phyloP scores from a whole-genome alignment of 2,113 vertebrate genomes.

The Chroicocephalus ridibundus region DNA sequence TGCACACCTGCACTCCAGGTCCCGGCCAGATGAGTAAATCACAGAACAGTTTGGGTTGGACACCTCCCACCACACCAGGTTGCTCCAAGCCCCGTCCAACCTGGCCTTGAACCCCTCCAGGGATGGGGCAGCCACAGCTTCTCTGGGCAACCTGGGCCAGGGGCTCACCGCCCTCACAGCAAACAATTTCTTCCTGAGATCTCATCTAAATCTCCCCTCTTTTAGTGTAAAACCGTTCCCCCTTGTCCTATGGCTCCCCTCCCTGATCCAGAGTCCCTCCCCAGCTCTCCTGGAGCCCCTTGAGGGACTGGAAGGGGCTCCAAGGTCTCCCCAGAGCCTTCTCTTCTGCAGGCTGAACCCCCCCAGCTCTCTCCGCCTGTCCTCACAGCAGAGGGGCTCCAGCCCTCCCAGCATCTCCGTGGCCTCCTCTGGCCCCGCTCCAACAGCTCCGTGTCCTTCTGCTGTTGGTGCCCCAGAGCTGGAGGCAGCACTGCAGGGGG shows the following conservation, averaged over 20 bases:
- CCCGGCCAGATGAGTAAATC: neutral
- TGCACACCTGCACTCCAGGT: neutral
- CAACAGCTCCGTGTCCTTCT: neutral
- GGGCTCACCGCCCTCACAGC: neutral
- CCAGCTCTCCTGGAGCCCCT: too few relatives aligned
- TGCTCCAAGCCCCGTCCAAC: neutral
- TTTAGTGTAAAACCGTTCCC: too few relatives aligned
- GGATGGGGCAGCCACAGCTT: neutral
- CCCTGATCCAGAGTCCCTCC: too few relatives aligned
- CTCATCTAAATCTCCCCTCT: too few relatives aligned
- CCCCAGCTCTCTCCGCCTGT: neutral
- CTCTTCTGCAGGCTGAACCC: neutral
- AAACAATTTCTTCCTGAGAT: too few relatives aligned
- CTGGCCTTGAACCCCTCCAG: neutral
- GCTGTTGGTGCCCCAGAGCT: neutral
- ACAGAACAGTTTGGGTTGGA: neutral
- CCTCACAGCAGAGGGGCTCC: neutral
- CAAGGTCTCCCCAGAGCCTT: neutral
- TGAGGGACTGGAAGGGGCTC: neutral
- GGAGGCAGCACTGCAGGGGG: neutral
- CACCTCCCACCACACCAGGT: neutral
- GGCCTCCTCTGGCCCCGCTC: neutral
- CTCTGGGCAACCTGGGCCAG: neutral
- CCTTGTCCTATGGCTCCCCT: too few relatives aligned
- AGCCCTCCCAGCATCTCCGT: neutral